Evolutionary conservation across 2,888 invertebrate genomes (phyloP).

Genomic region (Archaeoteleia sp.): DNA sequence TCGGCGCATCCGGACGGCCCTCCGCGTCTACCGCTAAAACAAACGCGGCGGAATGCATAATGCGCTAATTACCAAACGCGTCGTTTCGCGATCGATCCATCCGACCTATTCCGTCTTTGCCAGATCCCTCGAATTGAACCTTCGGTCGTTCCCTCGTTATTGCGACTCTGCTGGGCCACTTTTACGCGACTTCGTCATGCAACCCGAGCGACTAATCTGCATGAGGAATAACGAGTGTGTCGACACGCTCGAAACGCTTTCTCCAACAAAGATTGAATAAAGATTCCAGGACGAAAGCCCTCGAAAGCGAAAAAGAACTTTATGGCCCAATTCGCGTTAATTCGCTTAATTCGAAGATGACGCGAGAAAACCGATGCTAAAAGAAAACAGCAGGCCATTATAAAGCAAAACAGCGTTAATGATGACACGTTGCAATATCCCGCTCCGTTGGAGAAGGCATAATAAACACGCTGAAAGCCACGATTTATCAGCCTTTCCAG

Average conservation of each 20-base stretch:
- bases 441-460: conserved; percentile 38
- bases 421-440: conserved; percentile 28
- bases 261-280: no score
- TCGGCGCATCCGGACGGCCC: conserved; percentile 64
- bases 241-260: conserved; percentile 26
- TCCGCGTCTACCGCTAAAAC: conserved; percentile 63
- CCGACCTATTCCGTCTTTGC: conserved; percentile 12
- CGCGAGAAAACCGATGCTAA: no score
- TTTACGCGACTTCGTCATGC: conserved; percentile 40
- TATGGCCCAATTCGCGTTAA: no score
- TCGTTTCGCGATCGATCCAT: conserved; percentile 37
- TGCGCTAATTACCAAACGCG: conserved; percentile 63
- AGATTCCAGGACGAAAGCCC: conserved; percentile 5
- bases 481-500: conserved; percentile 39
- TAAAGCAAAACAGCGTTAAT: conserved; percentile 13
- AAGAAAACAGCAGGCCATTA: no score
- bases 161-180: conserved; percentile 27
- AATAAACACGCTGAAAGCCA: conserved; percentile 23
- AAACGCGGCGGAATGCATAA: conserved; percentile 63
- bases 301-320: no score
- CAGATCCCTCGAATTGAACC: conserved; percentile 40
- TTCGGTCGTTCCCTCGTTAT: conserved; percentile 36
- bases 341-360: no score
- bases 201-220: conserved; percentile 9
- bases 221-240: conserved; percentile 20